Evolutionary conservation across 2,797 vertebrate genomes (phyloP).

Genomic region (Periparus ater): DNA sequence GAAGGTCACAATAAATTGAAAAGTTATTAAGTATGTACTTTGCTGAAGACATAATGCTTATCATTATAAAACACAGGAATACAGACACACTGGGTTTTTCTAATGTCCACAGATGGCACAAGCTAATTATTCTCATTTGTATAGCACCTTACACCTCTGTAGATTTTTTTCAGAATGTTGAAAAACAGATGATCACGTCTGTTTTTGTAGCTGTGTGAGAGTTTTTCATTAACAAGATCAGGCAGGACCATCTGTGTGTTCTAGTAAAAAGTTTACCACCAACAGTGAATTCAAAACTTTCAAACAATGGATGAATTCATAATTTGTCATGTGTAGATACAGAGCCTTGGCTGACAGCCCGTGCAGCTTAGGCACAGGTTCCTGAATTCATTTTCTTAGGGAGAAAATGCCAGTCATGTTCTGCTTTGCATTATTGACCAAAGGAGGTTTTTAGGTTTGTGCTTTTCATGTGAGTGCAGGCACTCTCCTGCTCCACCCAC

Average conservation of each 20-base stretch:
- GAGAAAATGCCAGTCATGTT: not conserved
- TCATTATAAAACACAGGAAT: conserved; percentile 42
- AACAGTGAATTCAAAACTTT: conserved; percentile 69
- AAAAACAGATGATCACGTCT: conserved; percentile 85
- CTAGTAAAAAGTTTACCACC: conserved; percentile 81
- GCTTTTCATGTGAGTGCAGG: not conserved
- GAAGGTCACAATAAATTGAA: conserved; percentile 65
- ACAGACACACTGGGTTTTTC: conserved; percentile 38
- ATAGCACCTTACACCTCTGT: conserved; percentile 76
- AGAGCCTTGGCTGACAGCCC: conserved; percentile 34
- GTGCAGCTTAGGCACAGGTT: conserved; percentile 13
- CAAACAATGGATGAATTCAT: conserved; percentile 52
- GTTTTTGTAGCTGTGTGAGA: conserved; percentile 80
- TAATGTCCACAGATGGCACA: conserved; percentile 80
- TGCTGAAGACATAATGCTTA: conserved; percentile 48
- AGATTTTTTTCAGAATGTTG: conserved; percentile 72
- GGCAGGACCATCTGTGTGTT: conserved; percentile 85
- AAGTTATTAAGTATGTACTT: conserved; percentile 55
- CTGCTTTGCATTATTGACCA: not conserved
- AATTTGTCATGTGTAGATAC: conserved; percentile 10
- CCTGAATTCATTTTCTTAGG: not conserved
- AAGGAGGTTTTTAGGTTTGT: not conserved
- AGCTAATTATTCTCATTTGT: conserved; percentile 81
- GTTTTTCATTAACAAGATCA: conserved; percentile 86
- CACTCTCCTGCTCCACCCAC: not conserved